A percentile compares a stretch with the other conserved stretches of the same genome.
These are phyloP conservation scores for chimpanzee (Pan troglodytes) DNA, from an alignment of 2,113 vertebrate species.

Conservation along the genomic window DNA sequence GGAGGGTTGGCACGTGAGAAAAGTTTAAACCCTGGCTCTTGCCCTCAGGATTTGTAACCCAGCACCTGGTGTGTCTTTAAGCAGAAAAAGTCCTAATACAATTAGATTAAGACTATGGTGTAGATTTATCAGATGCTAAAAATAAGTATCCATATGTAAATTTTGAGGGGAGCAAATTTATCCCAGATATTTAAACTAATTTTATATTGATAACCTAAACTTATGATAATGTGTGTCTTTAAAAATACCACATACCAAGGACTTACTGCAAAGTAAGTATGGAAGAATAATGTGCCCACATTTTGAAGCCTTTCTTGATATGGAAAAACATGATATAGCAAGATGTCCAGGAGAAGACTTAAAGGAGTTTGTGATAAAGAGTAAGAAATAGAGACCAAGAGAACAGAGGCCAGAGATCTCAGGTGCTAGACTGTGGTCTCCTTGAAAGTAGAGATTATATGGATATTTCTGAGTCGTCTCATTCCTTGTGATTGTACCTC, in stretches of 20 bases:
- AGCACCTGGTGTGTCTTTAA: not conserved
- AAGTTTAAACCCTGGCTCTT: not conserved
- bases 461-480: no score
- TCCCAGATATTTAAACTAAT: constrained; percentile 40
- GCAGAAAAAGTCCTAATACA: not conserved
- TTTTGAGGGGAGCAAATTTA: constrained; percentile 34
- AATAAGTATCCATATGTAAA: constrained; percentile 18
- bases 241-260: not conserved
- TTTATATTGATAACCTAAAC: constrained; percentile 23
- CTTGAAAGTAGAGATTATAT: fast-evolving
- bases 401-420: not conserved
- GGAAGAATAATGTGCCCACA: not conserved
- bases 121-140: constrained; percentile 52
- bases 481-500: no score
- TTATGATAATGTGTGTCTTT: not conserved
- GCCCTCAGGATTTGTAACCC: not conserved
- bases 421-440: no score
- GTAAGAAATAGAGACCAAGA: not conserved
- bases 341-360: not conserved
- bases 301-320: not conserved
- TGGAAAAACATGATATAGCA: not conserved
- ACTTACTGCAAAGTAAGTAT: constrained; percentile 17
- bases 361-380: not conserved
- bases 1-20: not conserved
- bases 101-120: not conserved